Conservation (phyloP, 2,113 vertebrate species). For the Brachionichthys hirsutus region DNA sequence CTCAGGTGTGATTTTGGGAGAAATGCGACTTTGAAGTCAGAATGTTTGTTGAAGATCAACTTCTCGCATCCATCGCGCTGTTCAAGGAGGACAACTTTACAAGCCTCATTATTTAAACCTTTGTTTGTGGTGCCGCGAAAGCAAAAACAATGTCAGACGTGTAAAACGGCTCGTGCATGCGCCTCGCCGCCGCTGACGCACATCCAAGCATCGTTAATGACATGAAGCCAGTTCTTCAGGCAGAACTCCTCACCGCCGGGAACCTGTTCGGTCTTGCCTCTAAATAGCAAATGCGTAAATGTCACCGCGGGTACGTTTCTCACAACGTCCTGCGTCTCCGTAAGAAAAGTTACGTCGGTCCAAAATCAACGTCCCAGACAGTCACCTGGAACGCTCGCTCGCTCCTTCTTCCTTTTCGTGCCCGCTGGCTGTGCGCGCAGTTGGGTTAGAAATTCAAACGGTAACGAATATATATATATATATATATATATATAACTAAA, state of each 20-base stretch:
- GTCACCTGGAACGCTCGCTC: neutral
- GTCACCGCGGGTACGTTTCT: conserved; percentile 32
- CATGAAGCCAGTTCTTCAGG: conserved; percentile 70
- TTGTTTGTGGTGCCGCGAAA: conserved; percentile 43
- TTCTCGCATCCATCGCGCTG: no score
- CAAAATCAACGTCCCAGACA: neutral
- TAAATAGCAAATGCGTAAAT: conserved; percentile 62
- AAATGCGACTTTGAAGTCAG: no score
- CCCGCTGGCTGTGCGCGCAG: neutral
- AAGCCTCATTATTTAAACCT: conserved; percentile 41
- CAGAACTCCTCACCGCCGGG: conserved; percentile 49
- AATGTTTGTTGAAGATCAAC: no score
- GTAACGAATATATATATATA: neutral
- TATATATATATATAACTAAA: neutral
- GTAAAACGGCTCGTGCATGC: conserved; percentile 21
- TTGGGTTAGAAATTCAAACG: conserved; percentile 9
- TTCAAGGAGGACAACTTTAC: no score
- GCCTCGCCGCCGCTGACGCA: conserved; percentile 50
- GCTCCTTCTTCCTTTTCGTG: conserved; percentile 2
- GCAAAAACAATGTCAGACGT: conserved; percentile 11
- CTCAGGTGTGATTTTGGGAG: no score
- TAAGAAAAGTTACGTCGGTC: conserved; percentile 15
- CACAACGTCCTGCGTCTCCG: conserved; percentile 15
- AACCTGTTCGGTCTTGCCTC: conserved; percentile 75
- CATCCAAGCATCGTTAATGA: conserved; percentile 42